These are phyloP conservation scores for Indri indri DNA, from an alignment of 2,113 vertebrate species.

Conservation along the genomic window DNA sequence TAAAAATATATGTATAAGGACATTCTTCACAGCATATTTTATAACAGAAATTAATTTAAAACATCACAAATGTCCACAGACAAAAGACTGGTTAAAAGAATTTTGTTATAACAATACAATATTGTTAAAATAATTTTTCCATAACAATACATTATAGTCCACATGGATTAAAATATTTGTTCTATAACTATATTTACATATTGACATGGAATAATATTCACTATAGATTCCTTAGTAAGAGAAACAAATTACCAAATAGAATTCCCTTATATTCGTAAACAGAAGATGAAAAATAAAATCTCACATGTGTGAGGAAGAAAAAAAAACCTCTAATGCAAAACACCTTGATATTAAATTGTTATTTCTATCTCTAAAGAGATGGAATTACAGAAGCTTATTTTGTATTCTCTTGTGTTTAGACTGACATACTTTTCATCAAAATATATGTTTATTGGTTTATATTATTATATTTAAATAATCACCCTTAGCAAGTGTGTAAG, in stretches of 20 bases:
- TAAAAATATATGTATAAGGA: neutral
- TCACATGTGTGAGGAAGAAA: neutral
- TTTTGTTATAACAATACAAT: neutral
- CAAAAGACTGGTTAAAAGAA: neutral
- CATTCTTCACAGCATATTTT: neutral
- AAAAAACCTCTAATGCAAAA: neutral
- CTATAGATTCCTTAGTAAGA: neutral
- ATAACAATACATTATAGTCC: neutral
- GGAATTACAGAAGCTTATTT: neutral
- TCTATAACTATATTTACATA: neutral
- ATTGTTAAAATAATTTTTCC: neutral
- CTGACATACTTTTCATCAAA: neutral
- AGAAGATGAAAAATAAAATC: slow-evolving; percentile 16
- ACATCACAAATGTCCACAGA: neutral
- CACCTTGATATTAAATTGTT: neutral
- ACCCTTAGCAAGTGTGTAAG: neutral
- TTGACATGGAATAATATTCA: neutral
- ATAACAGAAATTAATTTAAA: neutral
- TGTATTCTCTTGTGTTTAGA: neutral
- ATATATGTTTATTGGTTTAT: neutral
- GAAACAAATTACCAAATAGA: neutral
- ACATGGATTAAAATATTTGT: neutral
- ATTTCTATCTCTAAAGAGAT: neutral
- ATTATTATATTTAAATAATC: neutral
- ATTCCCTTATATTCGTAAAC: neutral